Base-by-base conservation (phyloP, 2,888 invertebrate genomes). In the Chorisops tibialis region DNA sequence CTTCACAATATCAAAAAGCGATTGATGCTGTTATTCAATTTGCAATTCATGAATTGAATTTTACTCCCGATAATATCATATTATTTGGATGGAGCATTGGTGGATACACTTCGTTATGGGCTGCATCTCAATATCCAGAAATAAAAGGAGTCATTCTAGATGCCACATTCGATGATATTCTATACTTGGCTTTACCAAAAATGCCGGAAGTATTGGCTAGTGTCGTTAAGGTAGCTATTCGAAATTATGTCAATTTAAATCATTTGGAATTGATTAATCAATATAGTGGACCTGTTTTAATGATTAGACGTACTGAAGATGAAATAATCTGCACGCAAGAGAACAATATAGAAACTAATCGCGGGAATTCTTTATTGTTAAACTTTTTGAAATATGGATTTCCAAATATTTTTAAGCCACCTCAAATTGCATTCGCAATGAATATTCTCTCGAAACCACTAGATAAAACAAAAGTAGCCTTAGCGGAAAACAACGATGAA, bases 41-140 rank as follows among this genome's bases (percentile, higher is more conserved):
- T 79, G 96, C 97, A 0, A 87, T 93, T 18, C 80, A 89, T 67
- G 83, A 85, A 68, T 82, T 99, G 11, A 86, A 85, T 6, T 99
- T 95, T 77, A 74, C 80, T 4, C 85, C 89, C 3, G 85, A 91
- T 63, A 82, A 91, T 71, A 95, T 98, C 41, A 81, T 95, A 12
- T 73, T 98, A 59, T 93, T 88, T 75, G 97, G 94, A 2, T 99
- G 99, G 98, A 98, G 98, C 71, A 99, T 99, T 72, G 99, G 99
- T 1, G 97, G 96, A 0, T 99, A 89, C 74, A 81, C 92, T 1
- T 87, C 94, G 0, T 81, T 92, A 0, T 96, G 92, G 89, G 92
- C 93, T 2, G 95, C 95, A 3, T 86, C 87, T 78, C 87, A 88
- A 72, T 96, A 96, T 80, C 96, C 95, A 0, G 86, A 88, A 59